Base-by-base conservation (phyloP, 2,113 vertebrate species). In the Psophia crepitans region DNA sequence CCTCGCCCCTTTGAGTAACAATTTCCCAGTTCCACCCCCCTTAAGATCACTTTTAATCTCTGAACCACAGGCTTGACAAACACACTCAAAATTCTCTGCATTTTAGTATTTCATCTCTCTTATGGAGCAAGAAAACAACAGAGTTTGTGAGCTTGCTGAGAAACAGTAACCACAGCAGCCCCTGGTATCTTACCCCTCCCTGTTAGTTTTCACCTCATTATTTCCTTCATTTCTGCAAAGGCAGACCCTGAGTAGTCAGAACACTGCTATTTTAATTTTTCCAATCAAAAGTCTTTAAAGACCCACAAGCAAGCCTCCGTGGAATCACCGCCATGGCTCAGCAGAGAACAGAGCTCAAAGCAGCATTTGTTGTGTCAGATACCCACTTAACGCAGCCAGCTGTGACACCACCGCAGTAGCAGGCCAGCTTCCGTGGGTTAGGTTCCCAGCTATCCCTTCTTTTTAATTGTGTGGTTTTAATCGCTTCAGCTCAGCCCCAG, bases 321-420 rank as follows among this genome's bases (percentile, higher is more conserved):
- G 76, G 87, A 89, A 78, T 80, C 64, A 33, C 43, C 64, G 56
- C 53, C 74, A 66, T 39, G 48, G 91, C 83, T 95, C 83, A 82
- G 90, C 53, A 90, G 76, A 75, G 57, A 95, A 66, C 58, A 73
- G 65, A 92, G 65, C 89, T 97, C 91, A 92, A 76, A 93, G 76
- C 83, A 95, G 19, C 60, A 13, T 92, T 95, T 90, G 96, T 75
- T 87, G 64, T 84, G 43, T 84, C 76, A 95, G 85, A 75, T 83
- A 81, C 19, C 53, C 82, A 54, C 76, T 91, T 78, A 81, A 81
- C 0, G 24, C 79, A 94, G 69, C 61, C 90, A 83, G 30, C 84
- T 88, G 71, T 96, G 95, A 96, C 93, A 92, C 54, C 30, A 11
- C 58, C 56, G 74, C 76, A 86, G 68, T 43, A 61, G 44, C 63